These are phyloP conservation scores for Rhinolophus sinicus DNA, from an alignment of 2,113 vertebrate species.

Conservation along the genomic window DNA sequence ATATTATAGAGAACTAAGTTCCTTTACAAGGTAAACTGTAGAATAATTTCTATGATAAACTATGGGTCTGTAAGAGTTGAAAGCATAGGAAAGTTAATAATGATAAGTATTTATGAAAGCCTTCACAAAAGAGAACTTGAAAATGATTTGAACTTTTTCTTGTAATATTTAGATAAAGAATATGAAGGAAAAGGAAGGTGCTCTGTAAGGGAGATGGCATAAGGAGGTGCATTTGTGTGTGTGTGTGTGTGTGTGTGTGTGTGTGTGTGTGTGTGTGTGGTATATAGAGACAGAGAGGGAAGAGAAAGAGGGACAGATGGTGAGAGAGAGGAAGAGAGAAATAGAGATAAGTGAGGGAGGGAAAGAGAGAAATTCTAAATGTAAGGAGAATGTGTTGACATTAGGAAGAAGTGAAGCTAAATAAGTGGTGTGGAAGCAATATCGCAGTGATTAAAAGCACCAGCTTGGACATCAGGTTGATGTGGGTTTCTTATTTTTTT, in stretches of 20 bases:
- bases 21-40: background rate
- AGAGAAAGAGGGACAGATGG: too few species aligned
- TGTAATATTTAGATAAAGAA: background rate
- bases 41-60: background rate
- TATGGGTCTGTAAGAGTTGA: background rate
- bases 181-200: background rate
- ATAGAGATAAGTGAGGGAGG: background rate
- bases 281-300: background rate
- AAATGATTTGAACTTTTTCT: background rate
- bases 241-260: background rate
- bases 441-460: background rate
- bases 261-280: background rate
- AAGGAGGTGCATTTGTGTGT: background rate
- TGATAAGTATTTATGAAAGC: background rate
- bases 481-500: background rate
- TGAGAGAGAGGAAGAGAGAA: background rate
- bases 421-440: background rate
- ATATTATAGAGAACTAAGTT: background rate
- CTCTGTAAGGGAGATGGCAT: background rate
- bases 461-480: background rate
- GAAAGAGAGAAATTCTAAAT: background rate
- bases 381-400: background rate
- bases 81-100: background rate
- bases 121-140: background rate
- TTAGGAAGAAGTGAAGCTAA: background rate